Conservation (phyloP, 2,797 vertebrate genomes). For the Glyptemys insculpta region DNA sequence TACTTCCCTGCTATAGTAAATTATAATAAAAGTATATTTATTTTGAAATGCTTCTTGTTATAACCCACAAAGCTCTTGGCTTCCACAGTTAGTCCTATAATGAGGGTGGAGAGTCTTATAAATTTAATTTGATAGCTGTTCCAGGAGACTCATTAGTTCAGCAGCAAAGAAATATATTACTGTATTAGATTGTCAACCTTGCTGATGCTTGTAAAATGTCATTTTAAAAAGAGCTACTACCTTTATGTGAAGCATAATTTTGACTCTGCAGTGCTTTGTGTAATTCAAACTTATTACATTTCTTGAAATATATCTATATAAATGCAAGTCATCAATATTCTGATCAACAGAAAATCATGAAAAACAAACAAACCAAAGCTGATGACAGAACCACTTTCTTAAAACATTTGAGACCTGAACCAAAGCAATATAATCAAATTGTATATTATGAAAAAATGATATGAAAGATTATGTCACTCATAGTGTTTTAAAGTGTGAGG, state of each 20-base stretch:
- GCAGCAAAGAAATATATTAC: constrained; percentile 77
- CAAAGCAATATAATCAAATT: constrained; percentile 64
- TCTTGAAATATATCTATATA: constrained; percentile 54
- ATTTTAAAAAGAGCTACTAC: constrained; percentile 75
- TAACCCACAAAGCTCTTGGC: constrained; percentile 68
- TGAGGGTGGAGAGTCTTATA: constrained; percentile 82
- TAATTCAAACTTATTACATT: constrained; percentile 59
- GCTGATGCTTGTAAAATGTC: constrained; percentile 79
- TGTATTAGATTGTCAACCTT: constrained; percentile 77
- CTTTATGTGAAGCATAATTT: constrained; percentile 72
- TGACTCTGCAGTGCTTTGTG: constrained; percentile 54
- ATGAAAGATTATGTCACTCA: constrained; percentile 3
- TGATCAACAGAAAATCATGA: constrained; percentile 63
- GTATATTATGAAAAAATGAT: constrained; percentile 60
- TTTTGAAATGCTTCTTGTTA: constrained; percentile 76
- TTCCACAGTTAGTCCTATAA: constrained; percentile 78
- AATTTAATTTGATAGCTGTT: constrained; percentile 83
- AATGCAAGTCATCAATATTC: constrained; percentile 71
- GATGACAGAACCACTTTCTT: constrained; percentile 27
- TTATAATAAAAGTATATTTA: constrained; percentile 73
- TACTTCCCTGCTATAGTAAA: constrained; percentile 53
- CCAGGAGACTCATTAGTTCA: constrained; percentile 83
- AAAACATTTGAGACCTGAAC: constrained; percentile 54
- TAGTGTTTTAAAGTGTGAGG: background rate
- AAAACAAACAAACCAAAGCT: constrained; percentile 34